Percentiles rank a stretch among this genome's conserved stretches.
Conservation (phyloP, 1,140 invertebrate genomes). For the Leptonema lineaticorne region DNA sequence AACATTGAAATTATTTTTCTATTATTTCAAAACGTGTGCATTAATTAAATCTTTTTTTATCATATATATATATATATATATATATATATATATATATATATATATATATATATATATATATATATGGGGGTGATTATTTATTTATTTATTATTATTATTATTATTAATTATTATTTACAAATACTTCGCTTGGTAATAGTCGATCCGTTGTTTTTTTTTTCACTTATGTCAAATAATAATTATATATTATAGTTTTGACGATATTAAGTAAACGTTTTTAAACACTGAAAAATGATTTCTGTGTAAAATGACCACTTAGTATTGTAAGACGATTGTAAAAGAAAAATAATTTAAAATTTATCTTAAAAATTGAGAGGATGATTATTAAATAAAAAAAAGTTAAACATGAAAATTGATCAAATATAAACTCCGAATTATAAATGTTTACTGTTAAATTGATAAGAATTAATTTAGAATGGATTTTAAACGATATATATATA, state of each 20-base stretch:
- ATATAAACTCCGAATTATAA: constrained; percentile 37
- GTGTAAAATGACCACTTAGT: constrained; percentile 31
- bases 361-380: neutral
- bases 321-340: constrained; percentile 24
- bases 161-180: constrained; percentile 14
- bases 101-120: too few species aligned
- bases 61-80: too few species aligned
- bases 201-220: too few species aligned
- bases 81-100: too few species aligned
- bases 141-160: constrained; percentile 8
- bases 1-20: too few species aligned
- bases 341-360: too few species aligned
- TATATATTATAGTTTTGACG: constrained; percentile 15
- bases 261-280: too few species aligned
- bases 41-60: too few species aligned
- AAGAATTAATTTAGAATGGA: constrained; percentile 8
- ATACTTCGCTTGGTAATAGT: too few species aligned
- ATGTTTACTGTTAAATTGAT: constrained; percentile 31
- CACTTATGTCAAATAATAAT: constrained; percentile 6
- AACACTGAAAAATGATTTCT: neutral
- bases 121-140: too few species aligned
- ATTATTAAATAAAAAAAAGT: neutral
- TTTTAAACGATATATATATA: neutral
- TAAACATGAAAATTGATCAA: too few species aligned
- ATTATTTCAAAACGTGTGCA: too few species aligned